A percentile compares a stretch with the other conserved stretches of the same genome.
phyloP scores from a whole-genome alignment of 2,797 vertebrate species.

The Arctocebus calabarensis region DNA sequence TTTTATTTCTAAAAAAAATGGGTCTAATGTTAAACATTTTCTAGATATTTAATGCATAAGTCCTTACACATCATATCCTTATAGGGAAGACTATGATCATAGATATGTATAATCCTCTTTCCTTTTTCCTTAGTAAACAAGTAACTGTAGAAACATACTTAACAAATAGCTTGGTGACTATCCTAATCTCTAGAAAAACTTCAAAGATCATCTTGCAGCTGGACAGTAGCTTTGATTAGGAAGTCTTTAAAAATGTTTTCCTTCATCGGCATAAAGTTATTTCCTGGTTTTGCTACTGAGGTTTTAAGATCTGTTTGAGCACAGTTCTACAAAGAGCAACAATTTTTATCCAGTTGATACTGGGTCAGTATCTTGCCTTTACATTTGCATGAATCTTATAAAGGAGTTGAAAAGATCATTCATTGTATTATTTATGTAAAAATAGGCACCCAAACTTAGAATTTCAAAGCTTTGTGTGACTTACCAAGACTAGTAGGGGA shows the following conservation, averaged over 20 bases:
- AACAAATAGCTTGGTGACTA: constrained; percentile 36
- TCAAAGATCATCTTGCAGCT: constrained; percentile 42
- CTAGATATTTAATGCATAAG: background rate
- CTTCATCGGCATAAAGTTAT: constrained; percentile 22
- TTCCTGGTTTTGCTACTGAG: constrained; percentile 14
- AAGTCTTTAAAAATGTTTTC: constrained; percentile 30
- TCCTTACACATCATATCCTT: background rate
- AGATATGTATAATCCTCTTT: background rate
- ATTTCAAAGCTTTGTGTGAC: constrained; percentile 21
- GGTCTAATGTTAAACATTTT: background rate
- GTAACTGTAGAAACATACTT: background rate
- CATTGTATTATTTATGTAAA: constrained; percentile 15
- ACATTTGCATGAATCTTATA: constrained; percentile 19
- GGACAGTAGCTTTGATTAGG: constrained; percentile 48
- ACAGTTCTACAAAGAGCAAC: constrained; percentile 27
- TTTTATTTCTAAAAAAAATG: constrained; percentile 23
- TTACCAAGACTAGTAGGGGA: background rate
- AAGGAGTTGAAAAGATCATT: background rate
- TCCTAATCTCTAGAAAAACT: constrained; percentile 40
- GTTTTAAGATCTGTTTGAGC: constrained; percentile 45
- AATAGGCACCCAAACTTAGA: background rate
- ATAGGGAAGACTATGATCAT: background rate
- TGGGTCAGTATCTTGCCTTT: constrained; percentile 7
- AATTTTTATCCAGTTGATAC: background rate
- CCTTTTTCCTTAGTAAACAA: background rate